phyloP scores from a whole-genome alignment of 2,113 vertebrate species.

The Callospermophilus lateralis region DNA sequence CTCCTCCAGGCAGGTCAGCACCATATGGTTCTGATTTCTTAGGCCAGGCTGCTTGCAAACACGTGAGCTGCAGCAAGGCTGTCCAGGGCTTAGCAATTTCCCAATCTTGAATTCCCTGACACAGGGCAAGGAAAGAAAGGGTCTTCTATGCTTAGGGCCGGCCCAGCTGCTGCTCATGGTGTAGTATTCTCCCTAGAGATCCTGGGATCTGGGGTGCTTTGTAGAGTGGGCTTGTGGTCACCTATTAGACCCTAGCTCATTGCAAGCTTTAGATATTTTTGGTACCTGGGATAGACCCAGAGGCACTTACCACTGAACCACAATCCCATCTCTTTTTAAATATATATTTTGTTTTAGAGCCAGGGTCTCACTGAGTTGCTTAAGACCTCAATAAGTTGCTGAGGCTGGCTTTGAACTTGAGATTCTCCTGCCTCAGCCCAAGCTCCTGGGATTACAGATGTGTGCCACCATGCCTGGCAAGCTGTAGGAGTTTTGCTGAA shows the following conservation, averaged over 20 bases:
- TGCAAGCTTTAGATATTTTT: neutral
- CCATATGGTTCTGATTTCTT: slow-evolving; percentile 73
- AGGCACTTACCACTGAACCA: too few relatives aligned
- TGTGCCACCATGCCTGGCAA: neutral
- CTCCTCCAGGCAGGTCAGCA: neutral
- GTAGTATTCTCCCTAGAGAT: neutral
- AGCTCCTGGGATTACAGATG: neutral
- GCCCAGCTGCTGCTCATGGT: neutral
- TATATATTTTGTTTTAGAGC: neutral
- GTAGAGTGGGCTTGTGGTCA: neutral
- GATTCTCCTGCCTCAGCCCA: neutral
- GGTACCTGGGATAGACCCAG: neutral
- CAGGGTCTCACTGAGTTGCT: neutral
- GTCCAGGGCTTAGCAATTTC: slow-evolving; percentile 7
- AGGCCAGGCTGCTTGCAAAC: slow-evolving; percentile 56
- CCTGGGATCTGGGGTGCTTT: neutral
- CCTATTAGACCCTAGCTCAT: neutral
- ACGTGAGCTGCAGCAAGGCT: neutral
- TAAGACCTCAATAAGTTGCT: neutral
- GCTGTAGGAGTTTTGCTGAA: neutral
- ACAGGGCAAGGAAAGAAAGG: neutral
- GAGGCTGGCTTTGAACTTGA: neutral
- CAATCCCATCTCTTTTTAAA: too few relatives aligned
- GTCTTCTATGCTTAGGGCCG: neutral
- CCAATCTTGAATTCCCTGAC: neutral